A percentile compares a stretch with the other conserved stretches of the same genome.
Conservation (phyloP, 2,113 vertebrate species). For the Benitochromis conjunctus region DNA sequence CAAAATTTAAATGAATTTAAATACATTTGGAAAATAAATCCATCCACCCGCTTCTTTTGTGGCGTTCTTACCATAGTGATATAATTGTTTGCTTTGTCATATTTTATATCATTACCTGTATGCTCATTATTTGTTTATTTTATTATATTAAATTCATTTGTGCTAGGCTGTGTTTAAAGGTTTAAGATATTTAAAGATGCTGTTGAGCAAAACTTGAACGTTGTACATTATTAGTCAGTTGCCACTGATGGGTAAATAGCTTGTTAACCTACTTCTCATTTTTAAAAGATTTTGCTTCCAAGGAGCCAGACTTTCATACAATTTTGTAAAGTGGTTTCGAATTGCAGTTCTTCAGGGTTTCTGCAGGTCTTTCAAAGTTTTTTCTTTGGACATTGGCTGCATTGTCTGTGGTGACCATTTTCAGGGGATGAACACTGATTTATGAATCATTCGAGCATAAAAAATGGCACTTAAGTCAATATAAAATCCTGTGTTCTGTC, state of each 20-base stretch:
- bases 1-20: background rate
- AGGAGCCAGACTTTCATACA: background rate
- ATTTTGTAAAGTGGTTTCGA: background rate
- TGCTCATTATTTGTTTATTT: background rate
- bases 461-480: too few species aligned
- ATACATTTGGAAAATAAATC: accelerated
- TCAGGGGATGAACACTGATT: too few species aligned
- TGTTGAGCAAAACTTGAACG: background rate
- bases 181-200: background rate
- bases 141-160: background rate
- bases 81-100: background rate
- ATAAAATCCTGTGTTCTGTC: background rate
- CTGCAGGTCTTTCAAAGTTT: background rate
- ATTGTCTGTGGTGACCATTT: too few species aligned
- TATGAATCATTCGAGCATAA: too few species aligned
- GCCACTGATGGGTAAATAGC: background rate
- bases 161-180: background rate
- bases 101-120: background rate
- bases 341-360: background rate
- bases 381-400: background rate
- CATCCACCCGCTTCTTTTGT: background rate
- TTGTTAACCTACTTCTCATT: background rate
- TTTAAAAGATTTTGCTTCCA: background rate
- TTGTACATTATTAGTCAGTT: background rate
- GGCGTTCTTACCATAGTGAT: background rate